Percentiles rank a stretch among this genome's conserved stretches.
phyloP scores from a whole-genome alignment of 2,113 vertebrate genomes.

The Xenotilapia longispinis region DNA sequence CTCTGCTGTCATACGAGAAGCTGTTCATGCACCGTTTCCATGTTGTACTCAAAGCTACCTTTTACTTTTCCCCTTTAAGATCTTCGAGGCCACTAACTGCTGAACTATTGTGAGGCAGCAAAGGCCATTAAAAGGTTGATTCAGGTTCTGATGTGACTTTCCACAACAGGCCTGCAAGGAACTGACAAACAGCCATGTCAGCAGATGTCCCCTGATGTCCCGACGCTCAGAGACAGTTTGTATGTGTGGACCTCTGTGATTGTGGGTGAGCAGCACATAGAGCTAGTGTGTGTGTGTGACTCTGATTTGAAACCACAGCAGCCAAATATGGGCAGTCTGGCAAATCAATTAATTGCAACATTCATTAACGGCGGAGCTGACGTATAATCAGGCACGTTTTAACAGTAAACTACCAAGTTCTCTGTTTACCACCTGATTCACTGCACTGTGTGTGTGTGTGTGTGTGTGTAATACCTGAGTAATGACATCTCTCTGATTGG shows the following conservation, averaged over 20 bases:
- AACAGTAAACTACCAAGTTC: slow-evolving; percentile 4
- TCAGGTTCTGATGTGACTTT: slow-evolving; percentile 58
- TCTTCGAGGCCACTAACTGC: slow-evolving; percentile 5
- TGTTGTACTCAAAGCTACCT: neutral
- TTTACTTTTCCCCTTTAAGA: slow-evolving; percentile 17
- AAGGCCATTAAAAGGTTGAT: slow-evolving; percentile 62
- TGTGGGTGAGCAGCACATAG: neutral
- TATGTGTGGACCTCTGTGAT: neutral
- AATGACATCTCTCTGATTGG: neutral
- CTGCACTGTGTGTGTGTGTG: neutral
- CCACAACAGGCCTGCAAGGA: slow-evolving; percentile 28
- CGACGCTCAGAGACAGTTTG: neutral
- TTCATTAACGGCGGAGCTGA: slow-evolving; percentile 59
- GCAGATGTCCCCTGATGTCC: slow-evolving; percentile 34
- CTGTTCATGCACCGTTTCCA: neutral
- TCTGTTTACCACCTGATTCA: slow-evolving; percentile 23
- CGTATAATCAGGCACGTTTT: slow-evolving; percentile 42
- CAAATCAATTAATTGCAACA: slow-evolving; percentile 66
- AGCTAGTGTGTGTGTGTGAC: neutral
- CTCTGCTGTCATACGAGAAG: neutral
- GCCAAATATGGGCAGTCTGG: slow-evolving; percentile 46
- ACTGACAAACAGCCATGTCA: slow-evolving; percentile 46
- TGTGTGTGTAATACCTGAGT: neutral
- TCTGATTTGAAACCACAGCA: neutral
- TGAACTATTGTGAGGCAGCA: slow-evolving; percentile 1